These are phyloP conservation scores for Azemiops feae DNA, from an alignment of 2,113 vertebrate genomes.

Conservation along the genomic window DNA sequence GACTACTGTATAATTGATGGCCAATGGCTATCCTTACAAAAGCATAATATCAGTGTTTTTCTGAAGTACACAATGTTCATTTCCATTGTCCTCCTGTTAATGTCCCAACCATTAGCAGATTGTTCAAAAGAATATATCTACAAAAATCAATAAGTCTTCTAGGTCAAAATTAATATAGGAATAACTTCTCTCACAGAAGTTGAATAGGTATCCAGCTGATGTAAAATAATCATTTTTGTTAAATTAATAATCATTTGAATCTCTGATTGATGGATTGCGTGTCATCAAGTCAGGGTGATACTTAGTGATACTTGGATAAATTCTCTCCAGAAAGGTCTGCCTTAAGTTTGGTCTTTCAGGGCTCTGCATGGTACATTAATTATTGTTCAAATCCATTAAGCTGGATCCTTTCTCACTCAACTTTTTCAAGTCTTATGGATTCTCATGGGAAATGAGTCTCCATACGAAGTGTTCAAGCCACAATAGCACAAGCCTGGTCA, in stretches of 20 bases:
- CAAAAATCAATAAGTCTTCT: neutral
- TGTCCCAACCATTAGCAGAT: neutral
- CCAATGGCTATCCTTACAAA: neutral
- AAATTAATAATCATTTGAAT: neutral
- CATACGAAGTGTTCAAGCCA: neutral
- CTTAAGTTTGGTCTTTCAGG: neutral
- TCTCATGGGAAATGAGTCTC: neutral
- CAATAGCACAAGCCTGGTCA: neutral
- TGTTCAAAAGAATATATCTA: neutral
- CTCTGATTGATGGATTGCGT: neutral
- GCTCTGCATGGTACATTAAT: neutral
- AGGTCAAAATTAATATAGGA: neutral
- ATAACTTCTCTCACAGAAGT: neutral
- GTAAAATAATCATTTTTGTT: neutral
- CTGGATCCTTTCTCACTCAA: neutral
- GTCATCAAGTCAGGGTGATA: neutral
- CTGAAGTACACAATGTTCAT: neutral
- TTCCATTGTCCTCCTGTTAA: neutral
- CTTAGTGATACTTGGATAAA: neutral
- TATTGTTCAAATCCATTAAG: neutral
- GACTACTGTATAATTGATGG: neutral
- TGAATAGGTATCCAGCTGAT: neutral
- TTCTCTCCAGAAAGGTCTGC: neutral
- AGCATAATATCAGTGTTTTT: neutral
- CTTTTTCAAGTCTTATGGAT: neutral